A percentile compares a stretch with the other conserved stretches of the same genome.
These are phyloP conservation scores for Myiotriccus ornatus DNA, from an alignment of 2,797 vertebrate genomes.

Conservation along the genomic window DNA sequence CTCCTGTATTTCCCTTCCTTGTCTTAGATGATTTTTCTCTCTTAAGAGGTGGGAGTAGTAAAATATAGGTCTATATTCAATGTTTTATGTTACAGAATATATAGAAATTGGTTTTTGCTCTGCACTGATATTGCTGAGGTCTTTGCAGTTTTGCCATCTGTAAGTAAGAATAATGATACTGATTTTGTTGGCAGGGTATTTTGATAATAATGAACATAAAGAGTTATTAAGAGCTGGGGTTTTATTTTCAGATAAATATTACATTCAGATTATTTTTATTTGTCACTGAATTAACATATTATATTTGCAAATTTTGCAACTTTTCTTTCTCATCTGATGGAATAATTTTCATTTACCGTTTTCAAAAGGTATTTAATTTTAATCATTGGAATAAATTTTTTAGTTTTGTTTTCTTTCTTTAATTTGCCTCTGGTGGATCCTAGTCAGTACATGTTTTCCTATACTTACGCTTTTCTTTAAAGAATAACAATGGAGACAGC, in stretches of 20 bases:
- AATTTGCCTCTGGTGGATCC: slow-evolving; percentile 4
- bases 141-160: background rate
- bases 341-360: background rate
- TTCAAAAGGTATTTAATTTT: background rate
- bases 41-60: background rate
- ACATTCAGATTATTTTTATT: background rate
- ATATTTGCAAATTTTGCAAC: background rate
- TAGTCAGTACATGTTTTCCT: slow-evolving; percentile 36
- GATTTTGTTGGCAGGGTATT: background rate
- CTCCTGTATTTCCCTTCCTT: background rate
- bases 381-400: background rate
- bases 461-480: background rate
- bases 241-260: slow-evolving; percentile 20
- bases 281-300: background rate
- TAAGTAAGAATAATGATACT: background rate
- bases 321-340: background rate
- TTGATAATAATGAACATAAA: background rate
- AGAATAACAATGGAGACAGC: slow-evolving; percentile 43
- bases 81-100: background rate
- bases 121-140: background rate
- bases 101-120: background rate
- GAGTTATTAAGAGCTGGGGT: background rate
- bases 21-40: background rate
- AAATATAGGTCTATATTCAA: background rate
- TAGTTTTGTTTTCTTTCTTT: background rate